These are phyloP conservation scores for Pitta sordida DNA, from an alignment of 2,113 vertebrate genomes.

Conservation along the genomic window DNA sequence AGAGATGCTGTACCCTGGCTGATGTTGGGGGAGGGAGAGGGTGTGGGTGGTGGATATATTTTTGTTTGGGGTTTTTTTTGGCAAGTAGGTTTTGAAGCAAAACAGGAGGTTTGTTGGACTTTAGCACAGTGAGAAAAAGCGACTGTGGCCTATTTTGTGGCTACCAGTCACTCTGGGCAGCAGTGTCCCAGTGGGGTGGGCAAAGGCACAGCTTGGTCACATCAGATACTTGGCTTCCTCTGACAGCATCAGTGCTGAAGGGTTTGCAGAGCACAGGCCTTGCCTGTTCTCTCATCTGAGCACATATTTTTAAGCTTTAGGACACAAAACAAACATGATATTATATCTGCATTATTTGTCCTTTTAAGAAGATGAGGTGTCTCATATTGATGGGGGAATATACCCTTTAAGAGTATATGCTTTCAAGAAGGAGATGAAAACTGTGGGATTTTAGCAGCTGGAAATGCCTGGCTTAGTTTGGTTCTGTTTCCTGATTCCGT, in stretches of 20 bases:
- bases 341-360: neutral
- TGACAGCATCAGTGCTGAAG: neutral
- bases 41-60: too few species aligned
- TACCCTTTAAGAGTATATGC: neutral
- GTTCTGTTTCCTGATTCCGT: neutral
- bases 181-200: neutral
- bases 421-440: neutral
- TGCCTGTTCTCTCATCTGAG: neutral
- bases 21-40: fast-evolving
- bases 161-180: neutral
- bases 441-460: neutral
- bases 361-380: neutral
- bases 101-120: neutral
- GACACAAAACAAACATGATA: neutral
- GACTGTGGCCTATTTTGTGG: neutral
- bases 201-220: neutral
- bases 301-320: neutral
- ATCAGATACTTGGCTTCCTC: neutral
- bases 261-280: neutral
- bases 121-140: neutral
- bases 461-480: neutral
- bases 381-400: neutral
- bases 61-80: neutral
- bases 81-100: neutral
- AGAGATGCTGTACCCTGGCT: neutral